Evolutionary conservation across 2,113 vertebrate genomes (phyloP), one percentile per base, ranked within the genome.

Genomic region (Gambusia holbrooki): DNA sequence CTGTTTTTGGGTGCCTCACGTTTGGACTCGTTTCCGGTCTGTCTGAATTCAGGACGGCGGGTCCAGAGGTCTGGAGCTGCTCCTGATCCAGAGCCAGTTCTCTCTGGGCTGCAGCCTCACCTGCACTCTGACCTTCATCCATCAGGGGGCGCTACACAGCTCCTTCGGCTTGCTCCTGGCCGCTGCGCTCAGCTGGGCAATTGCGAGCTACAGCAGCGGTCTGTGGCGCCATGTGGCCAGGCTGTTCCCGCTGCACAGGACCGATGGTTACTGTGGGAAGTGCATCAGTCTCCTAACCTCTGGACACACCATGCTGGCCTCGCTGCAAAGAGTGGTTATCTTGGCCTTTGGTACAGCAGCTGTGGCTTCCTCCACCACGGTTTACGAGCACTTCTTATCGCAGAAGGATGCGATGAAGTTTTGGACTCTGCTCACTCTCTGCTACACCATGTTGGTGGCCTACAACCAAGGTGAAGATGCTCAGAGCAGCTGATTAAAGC

Each of bases 391-490:
- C 81, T 97, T 98, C 89, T 91, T 96, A 77, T 95, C 88, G 58
- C 85, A 95, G 4, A 93, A 94, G 0, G 96, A 96, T 87, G 95
- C 96, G 0, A 2, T 96, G 0, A 95, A 96, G 69, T 96, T 97
- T 90, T 97, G 96, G 97, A 97, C 89, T 0, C 96, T 96, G 0
- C 93, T 98, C 71, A 96, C 94, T 65, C 95, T 97, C 88, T 97
- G 97, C 90, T 98, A 97, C 84, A 80, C 94, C 0, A 89, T 97
- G 86, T 87, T 98, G 87, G 92, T 97, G 33, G 78, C 94, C 77
- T 94, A 96, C 88, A 96, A 95, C 92, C 96, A 97, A 87, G 96
- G 97, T 97, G 76, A 37, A 37, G 35, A 84, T 91, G 48, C 35
- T 68, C 35, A 30, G 42, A 25, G 3, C 25, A 77, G 63, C 12